phyloP scores from a whole-genome alignment of 2,113 vertebrate species.

The Romanogobio albipinnatus region DNA sequence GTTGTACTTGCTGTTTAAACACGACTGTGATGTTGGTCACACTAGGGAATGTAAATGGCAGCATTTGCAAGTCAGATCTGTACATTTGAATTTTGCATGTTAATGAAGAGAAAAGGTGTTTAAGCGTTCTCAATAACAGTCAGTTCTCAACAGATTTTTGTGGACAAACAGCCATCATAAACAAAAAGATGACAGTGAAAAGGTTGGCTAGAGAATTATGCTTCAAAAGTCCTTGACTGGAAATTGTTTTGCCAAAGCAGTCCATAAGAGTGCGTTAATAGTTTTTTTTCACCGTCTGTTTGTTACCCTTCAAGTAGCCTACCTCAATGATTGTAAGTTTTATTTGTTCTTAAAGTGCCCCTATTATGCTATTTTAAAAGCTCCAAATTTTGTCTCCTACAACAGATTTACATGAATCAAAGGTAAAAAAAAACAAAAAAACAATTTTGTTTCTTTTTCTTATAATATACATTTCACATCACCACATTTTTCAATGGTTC shows the following conservation, averaged over 20 bases:
- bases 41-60: constrained; percentile 37
- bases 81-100: constrained; percentile 48
- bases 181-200: constrained; percentile 34
- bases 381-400: too few relatives aligned
- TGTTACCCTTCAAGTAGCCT: neutral
- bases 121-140: constrained; percentile 15
- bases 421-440: too few relatives aligned
- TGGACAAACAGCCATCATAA: constrained; percentile 33
- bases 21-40: constrained; percentile 39
- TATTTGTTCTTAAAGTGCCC: neutral
- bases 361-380: too few relatives aligned
- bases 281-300: neutral
- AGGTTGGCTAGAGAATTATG: constrained; percentile 30
- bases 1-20: constrained; percentile 35
- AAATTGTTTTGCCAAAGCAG: neutral
- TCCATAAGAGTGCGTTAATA: constrained; percentile 4
- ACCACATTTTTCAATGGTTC: too few relatives aligned
- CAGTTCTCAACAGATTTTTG: neutral
- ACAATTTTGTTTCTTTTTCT: too few relatives aligned
- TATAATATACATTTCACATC: too few relatives aligned
- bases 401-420: too few relatives aligned
- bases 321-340: neutral
- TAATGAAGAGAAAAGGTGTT: constrained; percentile 53
- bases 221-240: constrained; percentile 11
- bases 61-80: constrained; percentile 56